Base-by-base conservation (phyloP, 2,797 vertebrate species). In the Sebastes taczanowskii region DNA sequence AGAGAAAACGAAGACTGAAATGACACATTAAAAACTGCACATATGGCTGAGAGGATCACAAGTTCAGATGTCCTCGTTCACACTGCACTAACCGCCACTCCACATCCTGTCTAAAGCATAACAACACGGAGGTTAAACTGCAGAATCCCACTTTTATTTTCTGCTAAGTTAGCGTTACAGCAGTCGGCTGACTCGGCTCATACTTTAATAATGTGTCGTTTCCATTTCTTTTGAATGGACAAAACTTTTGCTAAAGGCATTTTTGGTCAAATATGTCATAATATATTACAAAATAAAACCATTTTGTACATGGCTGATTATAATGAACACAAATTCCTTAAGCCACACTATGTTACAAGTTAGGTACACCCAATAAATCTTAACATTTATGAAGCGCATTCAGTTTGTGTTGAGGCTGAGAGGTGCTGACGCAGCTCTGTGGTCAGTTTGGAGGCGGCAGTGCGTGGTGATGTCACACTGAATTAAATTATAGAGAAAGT, bases 101-200 rank as follows among this genome's bases (percentile, higher is more conserved):
- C 92, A 93, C 92, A 92, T 95, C 93, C 94, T 89, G 91, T 64
- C 69, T 53, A 59, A 91, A 89, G 34, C 81, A 90, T 64, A 91
- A 93, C 82, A 91, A 56, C 56, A 74, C 75, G 23, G 74, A 84
- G 34, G 76, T 80, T 65, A 86, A 89, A 86, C 84, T 89, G 90
- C 90, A 86, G 59, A 85, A 82, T 88, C 64, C 1, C 49, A 67
- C 56, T 71, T 83, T 79, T 68, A 65, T 76, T 90, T 90, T 84
- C 71, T 90, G 88, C 90, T 42, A 87, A 88, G 82, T 85, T 84
- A 84, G 89, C 88, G 68, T 66, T 35, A 34, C 27, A 87, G 53
- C 69, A 56, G 68, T 42, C 29, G 35, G 83, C 86, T 87, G 86
- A 85, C 66, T 84, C 69, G 63, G 58, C 77, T 81, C 53, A 18